phyloP scores from a whole-genome alignment of 2,113 vertebrate species.

The Hippolais icterina region DNA sequence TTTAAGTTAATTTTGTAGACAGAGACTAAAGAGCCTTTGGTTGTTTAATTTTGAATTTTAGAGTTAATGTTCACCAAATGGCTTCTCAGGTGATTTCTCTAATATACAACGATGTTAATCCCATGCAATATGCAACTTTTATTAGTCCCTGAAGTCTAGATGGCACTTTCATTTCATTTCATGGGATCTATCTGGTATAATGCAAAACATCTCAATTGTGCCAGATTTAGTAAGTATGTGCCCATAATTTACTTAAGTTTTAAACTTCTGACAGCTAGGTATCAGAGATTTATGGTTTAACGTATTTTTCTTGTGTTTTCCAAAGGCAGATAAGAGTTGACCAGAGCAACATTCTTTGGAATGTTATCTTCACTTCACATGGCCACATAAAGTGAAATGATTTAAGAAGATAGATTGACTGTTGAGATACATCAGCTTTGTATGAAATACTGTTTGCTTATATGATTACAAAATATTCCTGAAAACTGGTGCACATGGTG shows the following conservation, averaged over 20 bases:
- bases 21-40: background rate
- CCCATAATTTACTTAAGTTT: background rate
- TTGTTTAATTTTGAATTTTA: background rate
- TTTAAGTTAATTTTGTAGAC: background rate
- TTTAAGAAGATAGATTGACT: background rate
- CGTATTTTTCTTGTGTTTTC: background rate
- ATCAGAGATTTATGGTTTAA: background rate
- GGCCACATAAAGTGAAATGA: background rate
- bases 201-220: background rate
- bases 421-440: background rate
- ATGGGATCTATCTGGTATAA: background rate
- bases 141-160: background rate
- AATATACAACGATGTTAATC: background rate
- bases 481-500: background rate
- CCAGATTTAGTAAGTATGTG: background rate
- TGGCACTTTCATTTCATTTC: background rate
- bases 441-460: background rate
- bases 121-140: background rate
- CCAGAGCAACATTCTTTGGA: background rate
- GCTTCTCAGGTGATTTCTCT: background rate
- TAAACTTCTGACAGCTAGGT: background rate
- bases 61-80: background rate
- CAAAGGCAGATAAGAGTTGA: background rate
- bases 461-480: background rate
- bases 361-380: rapidly evolving